phyloP scores from a whole-genome alignment of 1,140 invertebrate genomes.

The Cepaea nemoralis region DNA sequence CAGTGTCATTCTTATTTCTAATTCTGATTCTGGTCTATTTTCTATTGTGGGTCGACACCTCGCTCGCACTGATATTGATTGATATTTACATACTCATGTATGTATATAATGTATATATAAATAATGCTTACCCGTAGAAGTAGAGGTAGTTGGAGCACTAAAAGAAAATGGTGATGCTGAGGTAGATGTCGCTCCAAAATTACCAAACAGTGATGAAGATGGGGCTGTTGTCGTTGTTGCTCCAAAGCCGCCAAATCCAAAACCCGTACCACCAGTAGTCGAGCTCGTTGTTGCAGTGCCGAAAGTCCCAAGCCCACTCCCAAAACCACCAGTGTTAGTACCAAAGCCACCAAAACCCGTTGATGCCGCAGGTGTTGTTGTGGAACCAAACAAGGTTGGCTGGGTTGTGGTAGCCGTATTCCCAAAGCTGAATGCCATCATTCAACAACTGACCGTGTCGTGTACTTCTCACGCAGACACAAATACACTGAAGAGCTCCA shows the following conservation, averaged over 20 bases:
- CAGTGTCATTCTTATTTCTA: too few relatives aligned
- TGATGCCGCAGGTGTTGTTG: conserved; percentile 22
- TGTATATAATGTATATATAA: too few relatives aligned
- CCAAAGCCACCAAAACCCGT: conserved; percentile 41
- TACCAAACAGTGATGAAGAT: conserved; percentile 33
- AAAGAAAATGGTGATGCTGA: conserved; percentile 44
- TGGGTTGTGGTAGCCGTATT: conserved; percentile 27
- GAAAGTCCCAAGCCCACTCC: conserved; percentile 24
- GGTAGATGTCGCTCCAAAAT: conserved; percentile 49
- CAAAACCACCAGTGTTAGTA: conserved; percentile 1
- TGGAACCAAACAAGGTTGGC: conserved; percentile 41
- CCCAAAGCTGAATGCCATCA: conserved; percentile 44
- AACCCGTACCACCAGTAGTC: conserved; percentile 29
- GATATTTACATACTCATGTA: too few relatives aligned
- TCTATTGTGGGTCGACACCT: too few relatives aligned
- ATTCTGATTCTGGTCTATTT: too few relatives aligned
- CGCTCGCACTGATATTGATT: too few relatives aligned
- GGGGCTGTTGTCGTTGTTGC: neutral
- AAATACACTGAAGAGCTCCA: too few relatives aligned
- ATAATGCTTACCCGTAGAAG: conserved; percentile 28
- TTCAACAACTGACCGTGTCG: too few relatives aligned
- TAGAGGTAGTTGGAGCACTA: conserved; percentile 38
- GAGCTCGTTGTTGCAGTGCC: conserved; percentile 38
- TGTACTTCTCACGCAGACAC: too few relatives aligned
- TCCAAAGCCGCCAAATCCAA: conserved; percentile 8